Conservation (phyloP, 1,140 invertebrate species). For the Aphaenogaster rudis region DNA sequence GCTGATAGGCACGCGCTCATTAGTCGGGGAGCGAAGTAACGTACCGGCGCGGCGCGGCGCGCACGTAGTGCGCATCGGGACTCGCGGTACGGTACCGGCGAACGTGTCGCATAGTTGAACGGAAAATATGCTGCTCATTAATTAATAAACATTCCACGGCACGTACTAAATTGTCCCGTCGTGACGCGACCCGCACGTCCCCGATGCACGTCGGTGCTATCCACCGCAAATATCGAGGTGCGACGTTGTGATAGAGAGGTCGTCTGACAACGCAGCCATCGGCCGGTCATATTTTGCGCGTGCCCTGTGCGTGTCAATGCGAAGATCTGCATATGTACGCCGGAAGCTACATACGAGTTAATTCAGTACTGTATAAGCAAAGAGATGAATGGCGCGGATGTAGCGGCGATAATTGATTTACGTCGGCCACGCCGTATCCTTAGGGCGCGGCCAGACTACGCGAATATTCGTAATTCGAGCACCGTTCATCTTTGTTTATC, state of each 20-base stretch:
- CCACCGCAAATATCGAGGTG: conserved; percentile 42
- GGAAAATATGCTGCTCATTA: conserved; percentile 61
- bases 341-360: conserved; percentile 40
- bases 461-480: no score
- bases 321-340: conserved; percentile 11
- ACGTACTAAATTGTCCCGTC: conserved; percentile 51
- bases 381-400: background rate
- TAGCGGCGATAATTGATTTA: background rate
- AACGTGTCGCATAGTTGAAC: conserved; percentile 42
- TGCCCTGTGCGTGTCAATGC: background rate
- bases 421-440: background rate
- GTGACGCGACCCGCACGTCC: conserved; percentile 5
- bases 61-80: conserved; percentile 25
- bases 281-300: background rate
- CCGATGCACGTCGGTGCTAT: background rate
- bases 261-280: conserved; percentile 33
- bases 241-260: conserved; percentile 16
- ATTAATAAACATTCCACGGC: conserved; percentile 65
- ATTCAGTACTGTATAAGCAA: conserved; percentile 46
- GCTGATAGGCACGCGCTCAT: conserved; percentile 32
- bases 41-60: background rate
- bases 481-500: no score
- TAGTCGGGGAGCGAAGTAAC: conserved; percentile 33
- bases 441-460: no score
- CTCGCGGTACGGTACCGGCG: background rate